These are phyloP conservation scores for Sinonovacula constricta DNA, from an alignment of 1,140 invertebrate species.

Conservation along the genomic window DNA sequence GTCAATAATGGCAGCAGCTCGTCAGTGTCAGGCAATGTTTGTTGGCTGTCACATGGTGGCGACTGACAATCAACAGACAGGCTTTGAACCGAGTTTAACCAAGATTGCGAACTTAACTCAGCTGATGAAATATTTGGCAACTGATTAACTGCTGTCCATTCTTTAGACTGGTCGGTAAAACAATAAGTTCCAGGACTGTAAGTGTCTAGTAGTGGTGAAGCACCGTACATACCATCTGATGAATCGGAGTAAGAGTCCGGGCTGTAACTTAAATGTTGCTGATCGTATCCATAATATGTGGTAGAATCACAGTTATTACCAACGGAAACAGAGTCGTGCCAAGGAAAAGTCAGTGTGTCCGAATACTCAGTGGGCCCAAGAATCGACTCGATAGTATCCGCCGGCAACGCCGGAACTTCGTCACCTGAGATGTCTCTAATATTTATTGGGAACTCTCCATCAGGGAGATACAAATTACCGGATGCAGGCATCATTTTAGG, in stretches of 20 bases:
- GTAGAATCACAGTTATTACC: constrained; percentile 42
- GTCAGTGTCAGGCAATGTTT: neutral
- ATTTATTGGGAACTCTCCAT: constrained; percentile 10
- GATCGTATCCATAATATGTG: constrained; percentile 40
- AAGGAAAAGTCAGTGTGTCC: constrained; percentile 58
- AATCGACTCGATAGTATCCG: constrained; percentile 64
- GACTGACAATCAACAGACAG: neutral
- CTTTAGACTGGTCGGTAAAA: neutral
- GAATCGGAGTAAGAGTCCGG: constrained; percentile 59
- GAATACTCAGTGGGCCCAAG: constrained; percentile 62
- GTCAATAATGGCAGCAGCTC: constrained; percentile 42
- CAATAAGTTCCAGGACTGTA: constrained; percentile 26
- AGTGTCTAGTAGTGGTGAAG: constrained; percentile 38
- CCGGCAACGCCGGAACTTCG: constrained; percentile 40
- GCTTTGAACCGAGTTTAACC: neutral
- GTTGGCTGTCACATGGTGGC: neutral
- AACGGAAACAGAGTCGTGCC: constrained; percentile 43
- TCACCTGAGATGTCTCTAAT: constrained; percentile 18
- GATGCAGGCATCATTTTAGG: constrained; percentile 45
- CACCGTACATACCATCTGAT: constrained; percentile 56
- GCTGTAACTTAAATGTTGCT: constrained; percentile 55
- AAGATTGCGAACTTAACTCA: neutral
- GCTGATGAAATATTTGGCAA: neutral
- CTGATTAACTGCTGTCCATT: neutral
- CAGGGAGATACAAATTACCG: neutral